Percentiles rank a stretch among this genome's conserved stretches.
phyloP scores from a whole-genome alignment of 2,797 vertebrate species.

The Aselliscus stoliczkanus region DNA sequence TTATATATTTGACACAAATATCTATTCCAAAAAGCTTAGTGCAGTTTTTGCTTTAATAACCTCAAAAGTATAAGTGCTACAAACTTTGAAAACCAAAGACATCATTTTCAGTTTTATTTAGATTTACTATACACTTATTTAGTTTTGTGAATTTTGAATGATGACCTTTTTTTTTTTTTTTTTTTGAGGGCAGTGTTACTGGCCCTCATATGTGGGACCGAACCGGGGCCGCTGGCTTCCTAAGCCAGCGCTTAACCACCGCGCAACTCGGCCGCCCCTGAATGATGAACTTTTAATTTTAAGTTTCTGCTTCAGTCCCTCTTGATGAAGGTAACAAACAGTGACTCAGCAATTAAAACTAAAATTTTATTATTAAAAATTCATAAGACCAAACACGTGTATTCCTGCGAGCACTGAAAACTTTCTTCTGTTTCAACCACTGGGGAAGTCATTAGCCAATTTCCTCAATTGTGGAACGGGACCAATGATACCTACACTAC shows the following conservation, averaged over 20 bases:
- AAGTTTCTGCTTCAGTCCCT: not conserved
- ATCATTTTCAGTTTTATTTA: not conserved
- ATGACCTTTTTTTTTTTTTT: not conserved
- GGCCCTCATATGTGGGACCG: too few relatives aligned
- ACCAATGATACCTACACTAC: not conserved
- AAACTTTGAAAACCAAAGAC: not conserved
- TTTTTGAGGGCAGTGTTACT: too few relatives aligned
- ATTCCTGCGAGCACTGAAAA: not conserved
- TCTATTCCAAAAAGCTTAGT: not conserved
- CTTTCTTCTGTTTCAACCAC: not conserved
- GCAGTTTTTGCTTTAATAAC: not conserved
- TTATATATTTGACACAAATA: not conserved
- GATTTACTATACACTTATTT: not conserved
- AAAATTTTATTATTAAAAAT: not conserved
- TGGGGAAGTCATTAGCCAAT: not conserved
- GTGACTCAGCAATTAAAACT: constrained; percentile 10
- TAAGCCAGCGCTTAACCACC: too few relatives aligned
- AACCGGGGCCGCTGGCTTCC: too few relatives aligned
- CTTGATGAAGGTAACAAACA: constrained; percentile 11
- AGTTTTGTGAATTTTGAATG: not conserved
- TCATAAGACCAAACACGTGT: not conserved
- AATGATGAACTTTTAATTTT: not conserved
- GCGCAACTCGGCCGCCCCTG: too few relatives aligned
- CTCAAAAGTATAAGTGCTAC: not conserved
- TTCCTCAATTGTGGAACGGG: not conserved